These are phyloP conservation scores for Probaryconus sp. DNA, from an alignment of 1,140 invertebrate species.

Conservation along the genomic window DNA sequence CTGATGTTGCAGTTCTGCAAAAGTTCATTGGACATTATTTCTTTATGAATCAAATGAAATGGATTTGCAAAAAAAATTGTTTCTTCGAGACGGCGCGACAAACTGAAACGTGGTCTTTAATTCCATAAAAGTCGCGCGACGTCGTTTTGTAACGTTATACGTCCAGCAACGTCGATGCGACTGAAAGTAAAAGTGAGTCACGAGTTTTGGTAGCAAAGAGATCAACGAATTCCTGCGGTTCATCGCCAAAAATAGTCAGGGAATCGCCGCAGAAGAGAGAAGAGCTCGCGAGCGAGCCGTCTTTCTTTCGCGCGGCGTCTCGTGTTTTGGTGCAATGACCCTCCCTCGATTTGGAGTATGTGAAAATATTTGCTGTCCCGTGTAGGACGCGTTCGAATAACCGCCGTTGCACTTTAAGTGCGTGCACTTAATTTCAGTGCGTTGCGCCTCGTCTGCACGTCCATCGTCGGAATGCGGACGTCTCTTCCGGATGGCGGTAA, in stretches of 20 bases:
- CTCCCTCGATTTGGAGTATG: slow-evolving; percentile 65
- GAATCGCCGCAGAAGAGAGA: slow-evolving; percentile 62
- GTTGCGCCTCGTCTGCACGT: slow-evolving; percentile 55
- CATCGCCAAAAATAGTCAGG: slow-evolving; percentile 72
- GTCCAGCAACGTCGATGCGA: slow-evolving; percentile 1
- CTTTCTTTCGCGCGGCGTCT: slow-evolving; percentile 47
- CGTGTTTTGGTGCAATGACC: slow-evolving; percentile 76
- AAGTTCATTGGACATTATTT: too few species aligned
- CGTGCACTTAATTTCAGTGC: slow-evolving; percentile 53
- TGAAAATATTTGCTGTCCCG: slow-evolving; percentile 62
- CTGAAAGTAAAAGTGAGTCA: slow-evolving; percentile 46
- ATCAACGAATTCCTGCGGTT: slow-evolving; percentile 64
- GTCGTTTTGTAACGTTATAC: slow-evolving; percentile 21
- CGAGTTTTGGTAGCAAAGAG: slow-evolving; percentile 36
- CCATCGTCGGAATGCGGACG: slow-evolving; percentile 52
- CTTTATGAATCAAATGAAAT: too few species aligned
- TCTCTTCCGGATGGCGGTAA: slow-evolving; percentile 53
- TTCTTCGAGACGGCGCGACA: too few species aligned
- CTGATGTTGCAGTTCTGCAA: too few species aligned
- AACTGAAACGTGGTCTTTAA: slow-evolving; percentile 58
- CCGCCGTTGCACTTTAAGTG: slow-evolving; percentile 44
- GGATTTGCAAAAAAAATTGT: not conserved
- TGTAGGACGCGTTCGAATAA: slow-evolving; percentile 26
- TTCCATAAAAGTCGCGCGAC: slow-evolving; percentile 10
- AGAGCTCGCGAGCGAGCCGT: too few species aligned